phyloP scores from a whole-genome alignment of 37 sponge, comb jelly and placozoan genomes.

The Amphimedon queenslandica region DNA sequence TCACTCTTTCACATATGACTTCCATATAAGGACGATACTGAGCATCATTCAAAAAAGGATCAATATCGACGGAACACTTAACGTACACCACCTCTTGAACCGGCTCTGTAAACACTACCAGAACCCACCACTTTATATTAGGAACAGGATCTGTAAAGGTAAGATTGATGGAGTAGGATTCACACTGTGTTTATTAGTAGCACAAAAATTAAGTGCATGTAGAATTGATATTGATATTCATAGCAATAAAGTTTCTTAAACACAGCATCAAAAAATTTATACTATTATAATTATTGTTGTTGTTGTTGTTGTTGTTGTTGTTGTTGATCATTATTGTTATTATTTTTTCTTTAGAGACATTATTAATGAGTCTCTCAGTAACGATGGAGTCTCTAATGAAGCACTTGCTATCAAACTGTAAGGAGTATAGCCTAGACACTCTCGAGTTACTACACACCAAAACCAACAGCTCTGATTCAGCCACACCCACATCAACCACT shows the following conservation, averaged over 20 bases:
- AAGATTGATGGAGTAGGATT: too few species aligned
- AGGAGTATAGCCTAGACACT: constrained; percentile 27
- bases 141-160: constrained; percentile 55
- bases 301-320: too few species aligned
- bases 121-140: constrained; percentile 34
- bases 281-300: too few species aligned
- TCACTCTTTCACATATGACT: constrained; percentile 82
- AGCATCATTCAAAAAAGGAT: constrained; percentile 12
- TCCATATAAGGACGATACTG: constrained; percentile 49
- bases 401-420: constrained; percentile 55
- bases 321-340: too few species aligned
- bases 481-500: background rate
- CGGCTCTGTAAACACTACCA: constrained; percentile 21
- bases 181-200: too few species aligned
- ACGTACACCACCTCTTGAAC: constrained; percentile 26
- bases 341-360: too few species aligned
- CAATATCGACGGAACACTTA: constrained; percentile 10
- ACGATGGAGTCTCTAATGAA: constrained; percentile 27
- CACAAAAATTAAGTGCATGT: too few species aligned
- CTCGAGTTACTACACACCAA: constrained; percentile 22
- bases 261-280: too few species aligned
- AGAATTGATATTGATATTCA: too few species aligned
- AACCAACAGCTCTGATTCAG: background rate
- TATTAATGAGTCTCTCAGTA: background rate
- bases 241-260: too few species aligned